A percentile compares a stretch with the other conserved stretches of the same genome.
phyloP scores from a whole-genome alignment of 2,797 vertebrate genomes.

The Parauchenoglanis ngamensis region DNA sequence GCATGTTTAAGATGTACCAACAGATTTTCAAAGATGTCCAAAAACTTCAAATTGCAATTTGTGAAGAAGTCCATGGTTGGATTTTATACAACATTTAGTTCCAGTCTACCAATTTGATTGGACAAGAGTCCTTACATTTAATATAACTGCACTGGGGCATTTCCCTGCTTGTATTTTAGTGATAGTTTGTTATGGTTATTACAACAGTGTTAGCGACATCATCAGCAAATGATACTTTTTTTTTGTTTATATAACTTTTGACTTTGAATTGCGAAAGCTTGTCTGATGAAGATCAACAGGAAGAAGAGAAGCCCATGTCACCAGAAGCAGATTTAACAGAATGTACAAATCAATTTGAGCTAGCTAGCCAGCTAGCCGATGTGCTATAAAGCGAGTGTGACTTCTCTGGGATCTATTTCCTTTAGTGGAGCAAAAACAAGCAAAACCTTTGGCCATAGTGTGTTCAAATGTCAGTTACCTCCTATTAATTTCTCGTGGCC shows the following conservation, averaged over 20 bases:
- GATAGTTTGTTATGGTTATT: not conserved
- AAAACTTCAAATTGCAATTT: not conserved
- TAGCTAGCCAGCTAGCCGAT: too few relatives aligned
- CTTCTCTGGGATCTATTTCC: too few relatives aligned
- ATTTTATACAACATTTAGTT: not conserved
- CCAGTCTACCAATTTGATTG: not conserved
- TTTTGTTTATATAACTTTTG: not conserved
- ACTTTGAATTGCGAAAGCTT: not conserved
- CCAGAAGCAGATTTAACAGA: not conserved
- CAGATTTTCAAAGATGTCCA: not conserved
- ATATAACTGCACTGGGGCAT: not conserved
- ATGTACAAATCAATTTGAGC: not conserved
- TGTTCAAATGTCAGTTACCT: not conserved
- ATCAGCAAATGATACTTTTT: not conserved
- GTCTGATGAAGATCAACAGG: not conserved
- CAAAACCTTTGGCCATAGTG: not conserved
- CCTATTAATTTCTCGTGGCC: not conserved
- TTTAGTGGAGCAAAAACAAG: too few relatives aligned
- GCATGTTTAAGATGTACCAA: not conserved
- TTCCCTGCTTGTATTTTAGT: not conserved
- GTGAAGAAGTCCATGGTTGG: not conserved
- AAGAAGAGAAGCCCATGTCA: not conserved
- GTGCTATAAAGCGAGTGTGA: too few relatives aligned
- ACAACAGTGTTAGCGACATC: not conserved
- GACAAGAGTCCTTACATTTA: not conserved